These are phyloP conservation scores for Ictalurus punctatus DNA, from an alignment of 2,113 vertebrate genomes.

Conservation along the genomic window DNA sequence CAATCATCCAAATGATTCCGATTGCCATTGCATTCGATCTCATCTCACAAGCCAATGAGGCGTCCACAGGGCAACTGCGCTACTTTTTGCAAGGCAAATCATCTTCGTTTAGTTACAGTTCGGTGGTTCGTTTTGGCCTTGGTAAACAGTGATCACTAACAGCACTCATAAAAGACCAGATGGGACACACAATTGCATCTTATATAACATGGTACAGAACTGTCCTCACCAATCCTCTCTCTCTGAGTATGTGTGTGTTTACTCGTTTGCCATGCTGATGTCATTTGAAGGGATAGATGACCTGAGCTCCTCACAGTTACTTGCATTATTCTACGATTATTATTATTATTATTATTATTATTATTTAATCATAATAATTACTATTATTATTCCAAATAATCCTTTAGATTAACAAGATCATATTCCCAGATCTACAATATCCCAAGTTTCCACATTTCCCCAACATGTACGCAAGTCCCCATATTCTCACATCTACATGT, in stretches of 20 bases:
- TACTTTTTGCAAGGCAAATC: slow-evolving; percentile 70
- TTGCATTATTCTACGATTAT: neutral
- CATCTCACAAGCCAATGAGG: slow-evolving; percentile 70
- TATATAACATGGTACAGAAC: slow-evolving; percentile 10
- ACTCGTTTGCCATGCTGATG: neutral
- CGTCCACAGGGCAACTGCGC: slow-evolving; percentile 75
- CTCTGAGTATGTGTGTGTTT: neutral
- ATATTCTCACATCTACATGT: neutral
- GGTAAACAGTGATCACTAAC: slow-evolving; percentile 51
- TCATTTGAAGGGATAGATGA: neutral
- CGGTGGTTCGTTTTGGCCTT: slow-evolving; percentile 51
- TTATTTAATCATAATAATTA: too few relatives aligned
- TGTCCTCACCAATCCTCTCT: neutral
- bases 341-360: neutral
- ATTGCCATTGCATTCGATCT: slow-evolving; percentile 75
- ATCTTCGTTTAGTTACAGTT: slow-evolving; percentile 62
- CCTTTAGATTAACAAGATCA: too few relatives aligned
- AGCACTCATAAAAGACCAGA: slow-evolving; percentile 18
- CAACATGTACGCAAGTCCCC: neutral
- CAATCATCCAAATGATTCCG: slow-evolving; percentile 81
- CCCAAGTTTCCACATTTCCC: too few relatives aligned
- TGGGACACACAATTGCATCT: neutral
- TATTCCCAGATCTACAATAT: neutral
- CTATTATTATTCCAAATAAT: too few relatives aligned
- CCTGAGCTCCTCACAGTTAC: neutral